Evolutionary conservation across 2,113 vertebrate genomes (phyloP), one percentile per base, ranked within the genome.

Genomic region (Arothron firmamentum): DNA sequence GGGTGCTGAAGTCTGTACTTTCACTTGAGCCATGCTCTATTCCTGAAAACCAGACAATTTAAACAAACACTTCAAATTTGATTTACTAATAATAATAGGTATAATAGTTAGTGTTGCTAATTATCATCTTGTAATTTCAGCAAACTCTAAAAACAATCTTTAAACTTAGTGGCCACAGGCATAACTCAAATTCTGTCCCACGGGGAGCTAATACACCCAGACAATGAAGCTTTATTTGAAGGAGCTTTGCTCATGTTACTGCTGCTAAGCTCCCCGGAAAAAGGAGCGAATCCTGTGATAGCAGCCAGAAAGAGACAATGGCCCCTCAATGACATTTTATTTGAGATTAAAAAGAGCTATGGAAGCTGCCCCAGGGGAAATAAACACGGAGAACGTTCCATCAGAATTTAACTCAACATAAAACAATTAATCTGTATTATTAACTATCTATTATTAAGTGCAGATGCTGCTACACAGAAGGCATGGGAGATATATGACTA

Each of bases 21-120:
- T 95, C 84, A 95, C 91, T 94, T 96, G 94, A 91, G 94, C 93
- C 94, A 94, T 94, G 90, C 85, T 91, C 90, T 92, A 82, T 90
- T 88, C 87, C 93, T 95, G 84, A 23, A 88, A 72, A 10, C 19
- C 8, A n/a, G 16, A 19, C 47, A n/a, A 48, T 48, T 38, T 38
- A 2, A 12, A 38, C 34, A 38, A 38, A 38, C 34, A 38, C 2
- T 38, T 11, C 1, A 10, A 38, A 38, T 38, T 1, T 10, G 11
- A 38, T 38, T 38, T 38, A 3, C 12, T 17, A 46, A 46, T 46
- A 21, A 20, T 21, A 20, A 50, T 50, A 13, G 7, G 9, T 19
- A 12, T 20, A 21, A 50, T 10, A 31, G 3, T 8, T 65, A 42
- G 42, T 72, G n/a, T 3, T 48, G 38, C n/a, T 61, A 12, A 60